These are phyloP conservation scores for Andrena flavipes DNA, from an alignment of 2,888 invertebrate species.

Conservation along the genomic window DNA sequence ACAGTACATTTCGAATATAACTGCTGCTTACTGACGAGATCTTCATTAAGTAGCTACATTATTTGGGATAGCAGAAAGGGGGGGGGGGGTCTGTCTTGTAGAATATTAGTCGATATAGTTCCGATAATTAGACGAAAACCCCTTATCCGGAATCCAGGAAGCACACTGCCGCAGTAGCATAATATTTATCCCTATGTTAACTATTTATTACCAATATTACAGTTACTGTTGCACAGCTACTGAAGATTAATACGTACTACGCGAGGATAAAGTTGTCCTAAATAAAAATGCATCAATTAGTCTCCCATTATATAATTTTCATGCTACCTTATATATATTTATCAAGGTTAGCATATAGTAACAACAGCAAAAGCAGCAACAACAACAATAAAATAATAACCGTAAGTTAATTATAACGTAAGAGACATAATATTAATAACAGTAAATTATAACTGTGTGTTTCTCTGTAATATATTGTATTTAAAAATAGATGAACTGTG, in stretches of 20 bases:
- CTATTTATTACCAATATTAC: conserved; percentile 82
- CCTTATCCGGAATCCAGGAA: conserved; percentile 80
- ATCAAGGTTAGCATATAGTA: conserved; percentile 68
- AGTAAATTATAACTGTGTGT: conserved; percentile 84
- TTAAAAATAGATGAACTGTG: conserved; percentile 81
- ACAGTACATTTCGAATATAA: conserved; percentile 73
- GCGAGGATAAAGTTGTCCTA: conserved; percentile 68
- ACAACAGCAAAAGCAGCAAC: conserved; percentile 67
- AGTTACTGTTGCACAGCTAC: conserved; percentile 82
- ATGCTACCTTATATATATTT: conserved; percentile 81
- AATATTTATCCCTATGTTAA: conserved; percentile 83
- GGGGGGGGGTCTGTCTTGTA: conserved; percentile 72
- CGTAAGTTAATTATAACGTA: conserved; percentile 78
- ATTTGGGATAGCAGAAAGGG: conserved; percentile 67
- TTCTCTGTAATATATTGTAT: conserved; percentile 85
- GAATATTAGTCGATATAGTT: conserved; percentile 75
- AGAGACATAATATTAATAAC: conserved; percentile 83
- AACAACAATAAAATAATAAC: conserved; percentile 78
- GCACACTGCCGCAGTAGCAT: conserved; percentile 83
- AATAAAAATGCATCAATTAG: conserved; percentile 77
- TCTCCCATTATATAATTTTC: conserved; percentile 80
- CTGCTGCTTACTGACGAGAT: conserved; percentile 77
- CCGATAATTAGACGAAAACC: conserved; percentile 72
- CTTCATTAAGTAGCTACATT: conserved; percentile 76
- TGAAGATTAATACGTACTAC: conserved; percentile 74